Evolutionary conservation across 2,888 invertebrate species (phyloP).

Genomic region (Tuberolachnus salignus): DNA sequence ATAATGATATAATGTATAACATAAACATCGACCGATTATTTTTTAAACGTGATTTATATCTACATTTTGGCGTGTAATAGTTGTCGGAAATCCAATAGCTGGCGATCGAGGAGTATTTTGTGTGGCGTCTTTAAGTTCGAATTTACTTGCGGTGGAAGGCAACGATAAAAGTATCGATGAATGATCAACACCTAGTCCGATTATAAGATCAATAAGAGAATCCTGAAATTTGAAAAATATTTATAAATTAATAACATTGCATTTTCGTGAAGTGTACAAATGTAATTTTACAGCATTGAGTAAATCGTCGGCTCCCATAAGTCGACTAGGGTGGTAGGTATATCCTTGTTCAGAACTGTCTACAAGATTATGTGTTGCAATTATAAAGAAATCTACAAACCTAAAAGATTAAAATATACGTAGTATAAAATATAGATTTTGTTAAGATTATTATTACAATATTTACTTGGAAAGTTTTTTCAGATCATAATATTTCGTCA

Average conservation of each 20-base stretch:
- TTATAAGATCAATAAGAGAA: constrained; percentile 75
- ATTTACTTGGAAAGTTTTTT: constrained; percentile 69
- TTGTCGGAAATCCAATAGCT: constrained; percentile 67
- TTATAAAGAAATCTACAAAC: constrained; percentile 71
- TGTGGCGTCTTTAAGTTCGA: constrained; percentile 70
- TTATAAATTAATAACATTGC: neutral
- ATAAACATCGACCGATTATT: neutral
- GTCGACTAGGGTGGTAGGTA: constrained; percentile 76
- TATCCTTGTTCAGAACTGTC: constrained; percentile 68
- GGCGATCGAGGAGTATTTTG: constrained; percentile 75
- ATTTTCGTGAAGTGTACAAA: neutral
- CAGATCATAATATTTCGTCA: constrained; percentile 76
- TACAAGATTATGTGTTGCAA: constrained; percentile 72
- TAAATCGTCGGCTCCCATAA: constrained; percentile 79
- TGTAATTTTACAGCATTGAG: constrained; percentile 71
- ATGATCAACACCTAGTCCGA: constrained; percentile 74
- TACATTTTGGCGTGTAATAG: constrained; percentile 68
- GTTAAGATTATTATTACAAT: constrained; percentile 23
- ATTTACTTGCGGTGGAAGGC: constrained; percentile 73
- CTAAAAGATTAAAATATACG: constrained; percentile 60
- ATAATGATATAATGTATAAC: no score
- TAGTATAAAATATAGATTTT: neutral
- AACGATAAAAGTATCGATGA: constrained; percentile 75
- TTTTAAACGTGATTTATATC: constrained; percentile 37
- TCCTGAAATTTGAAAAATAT: constrained; percentile 66